Base-by-base conservation (phyloP, 2,113 vertebrate species). In the Gallinago jamesoni region DNA sequence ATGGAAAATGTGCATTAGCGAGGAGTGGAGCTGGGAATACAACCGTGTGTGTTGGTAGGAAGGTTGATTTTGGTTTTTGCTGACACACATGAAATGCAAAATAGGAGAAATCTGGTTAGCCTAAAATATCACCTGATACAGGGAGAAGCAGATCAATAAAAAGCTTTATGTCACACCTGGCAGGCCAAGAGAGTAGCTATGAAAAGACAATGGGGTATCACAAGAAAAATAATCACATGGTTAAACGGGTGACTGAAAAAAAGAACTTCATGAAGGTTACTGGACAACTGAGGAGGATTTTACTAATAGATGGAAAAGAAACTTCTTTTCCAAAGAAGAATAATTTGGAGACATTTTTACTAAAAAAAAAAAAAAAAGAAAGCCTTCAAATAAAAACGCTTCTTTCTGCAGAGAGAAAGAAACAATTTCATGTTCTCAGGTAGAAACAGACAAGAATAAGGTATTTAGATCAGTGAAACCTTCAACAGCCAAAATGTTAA, bases 51-150 rank as follows among this genome's bases (percentile, higher is more conserved):
- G 53, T 45, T 82, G 39, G 48, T 79, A 59, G 47, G 72, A 86
- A 96, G 79, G 64, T 77, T 91, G 84, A 22, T 75, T 92, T 76
- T 64, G 12, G 0, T 37, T 89, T 93, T 90, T 92, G 92, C 87
- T 93, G 85, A 96, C 87, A 91, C 7, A 78, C 73, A 45, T n/a
- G 8, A 96, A 96, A 96, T 90, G 79, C 68, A 95, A 95, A 95
- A 66, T 75, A 95, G 27, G 33, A 92, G 43, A 93, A 94, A 95
- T 94, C 56, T 93, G 90, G 76, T 93, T 93, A 92, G 66, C 18
- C n/a, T 93, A 92, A 91, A 55, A 91, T 89, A 78, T 92, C 82
- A 93, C 31, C 63, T 92, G 90, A 88, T 64, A 55, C 50, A 87
- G 62, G 76, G 41, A 84, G 52, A 88, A 92, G 47, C 52, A 67